Base-by-base conservation (phyloP, 2,113 vertebrate species). In the Channa argus region DNA sequence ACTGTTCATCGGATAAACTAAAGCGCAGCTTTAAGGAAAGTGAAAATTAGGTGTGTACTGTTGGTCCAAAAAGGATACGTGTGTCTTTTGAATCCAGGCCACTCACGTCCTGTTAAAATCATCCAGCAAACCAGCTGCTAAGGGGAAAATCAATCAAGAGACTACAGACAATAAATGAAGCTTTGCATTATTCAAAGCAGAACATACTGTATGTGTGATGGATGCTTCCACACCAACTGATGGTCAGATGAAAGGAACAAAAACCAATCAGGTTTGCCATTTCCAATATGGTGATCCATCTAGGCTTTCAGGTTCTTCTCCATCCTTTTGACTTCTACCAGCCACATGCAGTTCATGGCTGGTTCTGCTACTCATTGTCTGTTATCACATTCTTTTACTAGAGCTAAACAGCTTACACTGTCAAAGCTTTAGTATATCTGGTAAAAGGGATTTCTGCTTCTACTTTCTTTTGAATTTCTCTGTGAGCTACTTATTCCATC, bases 41-140 rank as follows among this genome's bases (percentile, higher is more conserved):
- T 24, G 24, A 24, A 24, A 24, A 24, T 24, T 24, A 24, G 24
- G 24, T 24, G 24, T 24, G 24, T 24, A 24, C 1, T 24, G 24
- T 24, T 24, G 59, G 34, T 24, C 34, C 36, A 43, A 1, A 11
- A 10, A 8, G 9, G 5, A 15, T 7, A 13, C 14, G 0, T 0
- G 0, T 5, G 11, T 15, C 3, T 61, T 36, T 39, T 58, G 6
- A 47, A 55, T 37, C 33, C 34, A 38, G 44, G n/a, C 53, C 15
- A 45, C 14, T 38, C 34, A 24, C 49, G 55, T 49, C 37, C 2
- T 41, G 45, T 15, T 38, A 43, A 55, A 0, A 0, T 36, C 49
- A 53, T 70, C 2, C 67, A n/a, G 67, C 37, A 60, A 45, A 60
- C 56, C 41, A 41, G 46, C 44, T 49, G 24, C 0, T 0, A 9